phyloP scores from a whole-genome alignment of 2,888 invertebrate genomes.

The Dryobota labecula region DNA sequence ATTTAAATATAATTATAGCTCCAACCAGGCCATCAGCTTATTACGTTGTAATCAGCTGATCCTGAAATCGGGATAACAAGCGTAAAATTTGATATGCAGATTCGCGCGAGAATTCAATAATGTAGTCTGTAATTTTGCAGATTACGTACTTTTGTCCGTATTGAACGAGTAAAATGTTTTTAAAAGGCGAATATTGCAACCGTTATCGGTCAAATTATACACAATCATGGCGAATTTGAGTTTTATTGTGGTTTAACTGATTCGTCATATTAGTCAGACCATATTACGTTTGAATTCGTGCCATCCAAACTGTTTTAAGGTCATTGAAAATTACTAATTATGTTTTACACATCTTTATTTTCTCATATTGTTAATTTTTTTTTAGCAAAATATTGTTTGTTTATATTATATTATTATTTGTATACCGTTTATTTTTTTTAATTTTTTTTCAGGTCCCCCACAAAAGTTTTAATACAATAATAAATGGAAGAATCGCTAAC shows the following conservation, averaged over 20 bases:
- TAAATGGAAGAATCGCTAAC: too few species aligned
- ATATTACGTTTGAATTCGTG: not conserved
- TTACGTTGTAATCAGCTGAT: constrained; percentile 60
- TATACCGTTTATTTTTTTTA: too few species aligned
- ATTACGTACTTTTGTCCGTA: constrained; percentile 42
- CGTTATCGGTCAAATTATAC: constrained; percentile 5
- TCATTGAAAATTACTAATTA: not conserved
- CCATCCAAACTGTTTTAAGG: not conserved
- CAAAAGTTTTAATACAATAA: too few species aligned
- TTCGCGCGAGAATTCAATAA: constrained; percentile 62
- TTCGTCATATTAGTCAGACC: not conserved
- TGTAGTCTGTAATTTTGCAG: constrained; percentile 45
- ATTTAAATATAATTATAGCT: constrained; percentile 51
- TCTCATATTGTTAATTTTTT: too few species aligned
- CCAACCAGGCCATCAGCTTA: not conserved
- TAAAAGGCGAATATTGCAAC: constrained; percentile 17
- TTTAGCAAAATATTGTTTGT: too few species aligned
- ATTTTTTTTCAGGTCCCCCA: too few species aligned
- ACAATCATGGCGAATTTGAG: not conserved
- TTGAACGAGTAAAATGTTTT: constrained; percentile 5
- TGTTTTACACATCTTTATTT: too few species aligned
- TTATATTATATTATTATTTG: too few species aligned
- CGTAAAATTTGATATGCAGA: constrained; percentile 70
- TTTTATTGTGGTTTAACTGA: not conserved
- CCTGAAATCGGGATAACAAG: constrained; percentile 64